Conservation (phyloP, 2,113 vertebrate genomes). For the Maccullochella peelii region DNA sequence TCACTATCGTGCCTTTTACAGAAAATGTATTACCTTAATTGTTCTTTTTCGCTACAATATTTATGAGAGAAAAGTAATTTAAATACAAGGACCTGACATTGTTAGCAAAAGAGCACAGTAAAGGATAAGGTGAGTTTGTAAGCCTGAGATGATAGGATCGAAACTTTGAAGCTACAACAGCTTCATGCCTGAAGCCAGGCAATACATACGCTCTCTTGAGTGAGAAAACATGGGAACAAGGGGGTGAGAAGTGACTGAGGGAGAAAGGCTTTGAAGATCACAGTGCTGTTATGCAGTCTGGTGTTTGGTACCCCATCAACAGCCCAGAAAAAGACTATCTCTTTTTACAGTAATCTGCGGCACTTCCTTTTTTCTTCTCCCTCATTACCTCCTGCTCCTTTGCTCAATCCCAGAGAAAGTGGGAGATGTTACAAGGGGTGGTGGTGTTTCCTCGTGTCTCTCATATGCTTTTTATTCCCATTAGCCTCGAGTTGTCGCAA, state of each 20-base stretch:
- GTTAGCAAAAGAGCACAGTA: neutral
- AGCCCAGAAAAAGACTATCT: slow-evolving; percentile 35
- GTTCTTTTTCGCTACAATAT: slow-evolving; percentile 31
- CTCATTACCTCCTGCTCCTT: slow-evolving; percentile 37
- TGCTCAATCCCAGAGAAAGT: slow-evolving; percentile 20
- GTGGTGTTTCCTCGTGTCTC: slow-evolving; percentile 6
- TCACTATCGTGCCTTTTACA: slow-evolving; percentile 24
- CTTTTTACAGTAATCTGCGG: slow-evolving; percentile 35
- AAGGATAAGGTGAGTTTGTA: slow-evolving; percentile 1
- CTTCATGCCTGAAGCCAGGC: slow-evolving; percentile 56
- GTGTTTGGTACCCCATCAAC: slow-evolving; percentile 53
- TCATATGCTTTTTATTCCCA: slow-evolving; percentile 59
- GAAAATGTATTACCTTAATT: neutral
- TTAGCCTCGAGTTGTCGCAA: slow-evolving; percentile 46
- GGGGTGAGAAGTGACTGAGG: slow-evolving; percentile 37
- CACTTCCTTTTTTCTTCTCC: slow-evolving; percentile 51
- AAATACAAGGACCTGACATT: slow-evolving; percentile 14
- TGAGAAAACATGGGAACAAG: slow-evolving; percentile 35
- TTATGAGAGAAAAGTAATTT: slow-evolving; percentile 37
- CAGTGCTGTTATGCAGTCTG: slow-evolving; percentile 41
- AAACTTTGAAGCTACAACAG: slow-evolving; percentile 58
- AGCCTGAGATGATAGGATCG: slow-evolving; percentile 18
- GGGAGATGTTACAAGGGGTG: slow-evolving; percentile 1
- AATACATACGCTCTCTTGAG: slow-evolving; percentile 31
- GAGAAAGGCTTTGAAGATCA: slow-evolving; percentile 70